Conservation (phyloP, 30 jellyfish, hydroid and myxozoan genomes). For the Calvadosia cruxmelitensis region DNA sequence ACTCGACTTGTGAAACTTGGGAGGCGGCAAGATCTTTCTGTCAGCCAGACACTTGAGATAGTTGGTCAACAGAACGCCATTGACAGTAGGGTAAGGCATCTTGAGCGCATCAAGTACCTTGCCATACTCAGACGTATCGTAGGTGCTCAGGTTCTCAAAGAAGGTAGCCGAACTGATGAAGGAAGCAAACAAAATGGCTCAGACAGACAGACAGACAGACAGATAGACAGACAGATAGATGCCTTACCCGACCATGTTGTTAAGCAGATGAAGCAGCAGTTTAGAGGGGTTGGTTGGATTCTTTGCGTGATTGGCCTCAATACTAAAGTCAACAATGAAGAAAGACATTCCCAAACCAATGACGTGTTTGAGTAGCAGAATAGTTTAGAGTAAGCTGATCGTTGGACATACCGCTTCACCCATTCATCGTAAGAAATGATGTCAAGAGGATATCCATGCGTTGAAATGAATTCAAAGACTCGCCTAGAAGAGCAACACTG, state of each 20-base stretch:
- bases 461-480: conserved; percentile 79
- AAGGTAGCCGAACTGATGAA: conserved; percentile 33
- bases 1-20: conserved; percentile 34
- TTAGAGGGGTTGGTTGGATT: conserved; percentile 9
- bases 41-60: conserved; percentile 32
- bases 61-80: conserved; percentile 13
- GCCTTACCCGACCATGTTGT: conserved; percentile 37
- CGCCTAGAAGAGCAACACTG: conserved; percentile 14
- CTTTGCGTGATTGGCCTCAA: not conserved
- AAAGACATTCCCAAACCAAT: too few relatives aligned
- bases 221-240: not conserved
- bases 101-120: conserved; percentile 17
- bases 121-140: conserved; percentile 20
- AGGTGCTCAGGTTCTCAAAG: conserved; percentile 49
- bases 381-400: too few relatives aligned
- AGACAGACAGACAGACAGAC: too few relatives aligned
- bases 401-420: conserved; percentile 57
- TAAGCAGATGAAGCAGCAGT: conserved; percentile 34
- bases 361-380: too few relatives aligned
- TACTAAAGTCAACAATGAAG: too few relatives aligned
- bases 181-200: too few relatives aligned
- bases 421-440: conserved; percentile 61
- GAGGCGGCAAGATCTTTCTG: conserved; percentile 28
- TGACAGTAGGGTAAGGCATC: conserved; percentile 22
- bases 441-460: conserved; percentile 82